Evolutionary conservation across 1,140 invertebrate genomes (phyloP).

Genomic region (Euura lappo): DNA sequence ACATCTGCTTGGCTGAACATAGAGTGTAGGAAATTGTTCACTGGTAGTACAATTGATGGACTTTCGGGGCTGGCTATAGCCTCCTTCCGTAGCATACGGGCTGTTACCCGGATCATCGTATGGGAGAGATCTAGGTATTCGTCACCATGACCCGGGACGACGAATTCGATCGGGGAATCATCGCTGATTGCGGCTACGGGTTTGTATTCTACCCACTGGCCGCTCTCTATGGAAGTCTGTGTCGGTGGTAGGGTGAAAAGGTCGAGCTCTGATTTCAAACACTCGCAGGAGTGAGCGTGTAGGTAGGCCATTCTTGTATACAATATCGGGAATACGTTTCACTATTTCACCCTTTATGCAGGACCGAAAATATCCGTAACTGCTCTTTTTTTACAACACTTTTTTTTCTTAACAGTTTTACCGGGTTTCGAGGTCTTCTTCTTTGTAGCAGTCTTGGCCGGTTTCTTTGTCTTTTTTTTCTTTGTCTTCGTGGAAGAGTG

Average conservation of each 20-base stretch:
- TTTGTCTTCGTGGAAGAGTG: not conserved
- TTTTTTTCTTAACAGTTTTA: not conserved
- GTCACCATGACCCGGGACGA: constrained; percentile 6
- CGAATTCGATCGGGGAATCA: not conserved
- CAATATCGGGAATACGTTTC: not conserved
- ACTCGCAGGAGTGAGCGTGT: constrained; percentile 32
- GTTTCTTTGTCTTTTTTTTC: constrained; percentile 5
- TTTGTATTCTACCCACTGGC: constrained; percentile 32
- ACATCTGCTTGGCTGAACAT: constrained; percentile 16
- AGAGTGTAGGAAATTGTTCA: constrained; percentile 25
- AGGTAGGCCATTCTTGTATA: constrained; percentile 18
- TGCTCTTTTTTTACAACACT: not conserved
- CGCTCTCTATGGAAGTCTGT: constrained; percentile 51
- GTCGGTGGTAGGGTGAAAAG: constrained; percentile 54
- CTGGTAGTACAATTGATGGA: not conserved
- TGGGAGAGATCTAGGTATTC: constrained; percentile 8
- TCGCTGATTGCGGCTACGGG: not conserved
- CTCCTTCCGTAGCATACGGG: not conserved
- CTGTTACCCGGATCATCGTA: not conserved
- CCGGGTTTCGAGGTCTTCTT: not conserved
- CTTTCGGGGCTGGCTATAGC: not conserved
- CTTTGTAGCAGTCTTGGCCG: not conserved
- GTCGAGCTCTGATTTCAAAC: constrained; percentile 50
- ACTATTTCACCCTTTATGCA: not conserved
- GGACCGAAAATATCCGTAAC: constrained; percentile 17